Base-by-base conservation (phyloP, 2,888 invertebrate genomes). In the Drosophila rubida region DNA sequence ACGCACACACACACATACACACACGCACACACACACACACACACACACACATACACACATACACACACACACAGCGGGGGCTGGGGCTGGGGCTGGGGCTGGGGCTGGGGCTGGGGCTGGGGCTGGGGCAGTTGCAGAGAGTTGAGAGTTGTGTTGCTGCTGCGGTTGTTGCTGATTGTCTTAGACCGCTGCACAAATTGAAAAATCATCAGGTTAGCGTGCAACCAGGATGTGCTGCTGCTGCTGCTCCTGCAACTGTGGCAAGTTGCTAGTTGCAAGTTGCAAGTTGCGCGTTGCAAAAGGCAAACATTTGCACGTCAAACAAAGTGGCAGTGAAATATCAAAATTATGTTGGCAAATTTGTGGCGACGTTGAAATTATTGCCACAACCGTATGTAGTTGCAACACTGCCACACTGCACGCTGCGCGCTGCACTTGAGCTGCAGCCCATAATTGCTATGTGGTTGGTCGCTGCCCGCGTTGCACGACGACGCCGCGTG, bases 271-370 rank as follows among this genome's bases (percentile, higher is more conserved):
- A 7, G 27, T 30, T 32, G 30, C 30, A 1, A 0, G 30, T 32
- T 32, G 30, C 30, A 1, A 5, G 59, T 11, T 58, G 58, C 50
- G 11, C n/a, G 45, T 35, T 57, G 63, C 64, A 60, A 60, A 69
- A 80, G 83, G 64, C 80, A 83, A 83, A 83, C 85, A 83, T 83
- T 84, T 81, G 81, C 86, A 85, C 84, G 84, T 84, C 86, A 85
- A 84, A 86, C 87, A 87, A 86, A 82, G 79, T 84, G 82, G 87
- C 79, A 87, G 82, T 86, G 84, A 86, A 87, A 86, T 86, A 84
- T 84, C 82, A 86, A 86, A 86, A 86, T 86, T 86, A 86, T 85
- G 85, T 85, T 86, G 84, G 84, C 80, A 84, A 84, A 82, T 85
- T 85, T 83, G 83, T 85, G 83, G 82, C 83, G 82, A 76, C 71